Base-by-base conservation (phyloP, 2,888 invertebrate genomes). In the Eueremaeus valkanovi region DNA sequence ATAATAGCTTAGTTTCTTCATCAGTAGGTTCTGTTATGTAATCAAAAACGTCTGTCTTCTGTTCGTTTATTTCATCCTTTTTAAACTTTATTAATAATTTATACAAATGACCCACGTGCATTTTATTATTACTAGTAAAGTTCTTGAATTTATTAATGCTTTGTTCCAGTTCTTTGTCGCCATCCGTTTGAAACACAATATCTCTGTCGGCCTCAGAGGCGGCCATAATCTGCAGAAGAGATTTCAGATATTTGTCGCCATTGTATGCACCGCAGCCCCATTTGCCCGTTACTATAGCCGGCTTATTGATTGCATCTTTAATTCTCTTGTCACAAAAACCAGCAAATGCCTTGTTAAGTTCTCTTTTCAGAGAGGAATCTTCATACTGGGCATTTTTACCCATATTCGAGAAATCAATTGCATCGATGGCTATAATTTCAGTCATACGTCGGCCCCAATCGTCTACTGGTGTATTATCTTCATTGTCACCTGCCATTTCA, bases 201-300 rank as follows among this genome's bases (percentile, higher is more conserved):
- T 92, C 89, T 21, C 94, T 85, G 24, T 86, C 83, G 1, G 85
- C 31, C 63, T 78, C 45, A 1, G 79, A 78, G 40, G 79, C 80
- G 68, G 80, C 80, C 75, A 80, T 76, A 36, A 79, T 61, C 51
- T 80, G 80, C 31, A 80, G 75, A 0, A 80, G 29, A 36, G 77
- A 76, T 58, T 80, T 80, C 21, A 80, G 58, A 24, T 73, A 36
- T 3, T 77, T 75, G 68, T 79, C 73, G 1, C 80, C 80, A 42
- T 76, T 76, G 58, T 78, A 80, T 24, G 77, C 79, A 24, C 80
- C 80, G 76, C 80, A 80, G 13, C 96, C 95, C 95, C 95, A 96
- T 85, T 95, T 95, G 11, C 95, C 95, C 0, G 93, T 92, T 0
- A 93, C 94, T 0, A 95, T 88, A 0, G 85, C 84, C n/a, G 80